Evolutionary conservation across 2,113 vertebrate genomes (phyloP).

Genomic region (Geococcyx californianus): DNA sequence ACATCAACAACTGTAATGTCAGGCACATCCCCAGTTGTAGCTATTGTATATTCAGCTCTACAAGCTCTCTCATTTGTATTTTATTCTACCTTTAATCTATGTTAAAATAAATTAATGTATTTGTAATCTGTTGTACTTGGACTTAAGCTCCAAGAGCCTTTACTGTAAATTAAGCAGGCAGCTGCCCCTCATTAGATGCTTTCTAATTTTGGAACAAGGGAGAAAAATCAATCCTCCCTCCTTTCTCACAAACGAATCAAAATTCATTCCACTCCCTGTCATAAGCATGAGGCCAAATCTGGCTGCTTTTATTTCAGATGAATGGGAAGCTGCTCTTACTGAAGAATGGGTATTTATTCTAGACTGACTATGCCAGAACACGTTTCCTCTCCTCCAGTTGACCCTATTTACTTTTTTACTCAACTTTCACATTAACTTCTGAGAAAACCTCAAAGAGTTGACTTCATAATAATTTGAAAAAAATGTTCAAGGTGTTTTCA

Average conservation of each 20-base stretch:
- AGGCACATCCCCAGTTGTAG: background rate
- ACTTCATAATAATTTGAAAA: background rate
- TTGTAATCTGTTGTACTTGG: background rate
- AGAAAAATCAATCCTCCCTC: background rate
- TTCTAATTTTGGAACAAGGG: background rate
- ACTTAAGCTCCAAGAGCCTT: background rate
- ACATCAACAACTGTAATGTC: rapidly evolving
- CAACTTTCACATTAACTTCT: background rate
- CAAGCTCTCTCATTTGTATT: background rate
- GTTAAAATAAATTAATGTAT: background rate
- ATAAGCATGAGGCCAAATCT: background rate
- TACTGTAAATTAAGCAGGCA: constrained; percentile 1
- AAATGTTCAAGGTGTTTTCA: background rate
- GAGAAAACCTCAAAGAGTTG: background rate
- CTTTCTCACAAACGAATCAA: constrained; percentile 10
- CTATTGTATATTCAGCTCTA: background rate
- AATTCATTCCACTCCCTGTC: constrained; percentile 14
- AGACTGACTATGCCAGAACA: background rate
- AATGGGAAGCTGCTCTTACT: constrained; percentile 8
- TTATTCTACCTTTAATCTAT: background rate
- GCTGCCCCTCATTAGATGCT: background rate
- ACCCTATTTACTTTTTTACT: constrained; percentile 1
- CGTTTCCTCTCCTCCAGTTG: background rate
- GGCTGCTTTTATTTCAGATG: background rate
- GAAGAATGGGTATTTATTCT: background rate